Evolutionary conservation across 2,888 invertebrate species (phyloP), one percentile per base, ranked within the genome.

Genomic region (Polietes domitor): DNA sequence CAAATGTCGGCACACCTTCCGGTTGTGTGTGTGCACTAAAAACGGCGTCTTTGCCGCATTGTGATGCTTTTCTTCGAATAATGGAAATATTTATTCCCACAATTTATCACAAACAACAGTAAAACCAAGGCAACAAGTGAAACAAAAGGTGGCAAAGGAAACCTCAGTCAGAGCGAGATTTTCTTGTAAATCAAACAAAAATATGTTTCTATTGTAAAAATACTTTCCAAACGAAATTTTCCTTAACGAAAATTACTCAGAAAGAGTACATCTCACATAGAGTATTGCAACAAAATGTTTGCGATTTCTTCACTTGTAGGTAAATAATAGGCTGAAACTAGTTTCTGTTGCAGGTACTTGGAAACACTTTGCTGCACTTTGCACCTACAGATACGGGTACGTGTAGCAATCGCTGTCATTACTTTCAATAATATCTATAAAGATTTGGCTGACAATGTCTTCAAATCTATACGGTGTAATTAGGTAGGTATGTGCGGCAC

Each of bases 1-100:
- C 9, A 24, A 37, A 68, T 37, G 43, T 12, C 43, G 43, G 68
- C 37, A 68, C 68, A 21, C 68, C 68, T 68, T 68, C 68, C 68
- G 68, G 43, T 68, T 43, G 68, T 12, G 37, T 41, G 41, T 41
- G 6, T 24, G 53, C 32, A 41, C 17, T 17, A 24, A 24, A 12
- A 21, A 65, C 0, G 65, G 19, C 17, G 37, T 43, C 19, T 0
- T 17, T 19, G 5, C 2, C 37, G 32, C 41, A 21, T 68, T 21
- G 21, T 21, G 37, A 24, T 43, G 17, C 26, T 28, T 63, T 32
- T 63, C 28, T 61, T n/a, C n/a, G 15, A 61, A 61, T 15, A 61
- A n/a, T n/a, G n/a, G n/a, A n/a, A 28, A 61, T 28, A 28, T 63
- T 12, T 37, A n/a, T 68, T 68, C 68, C 24, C 68, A 68, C 41